Evolutionary conservation across 2,797 vertebrate genomes (phyloP), one percentile per base, ranked within the genome.

Genomic region (Mormyrops attenuatus): DNA sequence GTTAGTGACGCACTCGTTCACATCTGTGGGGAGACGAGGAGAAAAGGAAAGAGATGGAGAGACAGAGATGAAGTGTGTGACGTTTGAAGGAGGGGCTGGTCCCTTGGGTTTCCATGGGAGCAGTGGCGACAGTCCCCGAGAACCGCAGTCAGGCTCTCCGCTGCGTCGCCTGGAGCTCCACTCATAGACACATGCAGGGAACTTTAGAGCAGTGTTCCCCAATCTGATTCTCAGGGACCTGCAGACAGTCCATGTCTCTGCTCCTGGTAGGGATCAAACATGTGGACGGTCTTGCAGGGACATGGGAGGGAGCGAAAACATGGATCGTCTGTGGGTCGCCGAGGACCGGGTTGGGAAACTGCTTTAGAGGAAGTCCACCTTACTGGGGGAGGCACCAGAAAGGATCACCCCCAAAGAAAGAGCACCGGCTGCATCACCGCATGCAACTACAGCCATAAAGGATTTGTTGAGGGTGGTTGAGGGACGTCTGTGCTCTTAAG

Each of bases 1-100:
- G 89, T 95, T 95, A 3, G 95, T 95, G 89, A 95, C 91, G 11
- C 98, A 99, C 94, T 99, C 98, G 0, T 99, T 97, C 91, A 98
- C 93, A 94, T 99, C 98, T 99, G 93, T 4, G 41, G 90, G 57
- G 91, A 89, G 89, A 3, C 82, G 82, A 85, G 82, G 50, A 89
- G 90, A 89, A 69, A 66, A 26, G 88, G 53, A 66, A 30, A 66
- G n/a, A 66, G 60, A 66, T 5, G 5, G 60, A 66, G 60, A 38
- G 60, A 41, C 91, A 38, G 92, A 88, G 88, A 50, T 63, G 85
- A 73, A 38, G 66, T 15, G 30, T 73, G 22, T 38, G 26, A 47
- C 6, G 8, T 34, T 55, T 17, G 92, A 49, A 90, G 89, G 55
- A 90, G 89, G 44, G 53, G 38, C 38, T n/a, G 73, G 55, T 49